Evolutionary conservation across 2,797 vertebrate genomes (phyloP), one percentile per base, ranked within the genome.

Genomic region (Salarias fasciatus): DNA sequence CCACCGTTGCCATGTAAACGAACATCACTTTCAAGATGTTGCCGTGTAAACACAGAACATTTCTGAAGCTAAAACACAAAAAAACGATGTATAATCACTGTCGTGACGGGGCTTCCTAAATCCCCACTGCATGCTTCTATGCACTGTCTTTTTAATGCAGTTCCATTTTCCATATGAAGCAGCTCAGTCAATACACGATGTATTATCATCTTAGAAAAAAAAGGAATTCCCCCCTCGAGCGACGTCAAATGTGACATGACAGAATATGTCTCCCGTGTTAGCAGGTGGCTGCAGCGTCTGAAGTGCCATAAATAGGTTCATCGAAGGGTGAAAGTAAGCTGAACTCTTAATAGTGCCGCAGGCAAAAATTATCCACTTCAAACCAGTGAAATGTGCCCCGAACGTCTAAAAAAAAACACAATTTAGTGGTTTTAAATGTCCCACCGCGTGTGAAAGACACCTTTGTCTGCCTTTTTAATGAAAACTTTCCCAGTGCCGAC

Each of bases 261-360:
- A 65, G 38, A 68, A 13, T 60, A 14, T 24, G 30, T 50, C 43
- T 60, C 24, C 30, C 11, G 13, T 44, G 52, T 44, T 18, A 46
- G 55, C 41, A 63, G 46, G 18, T 24, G 18, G 18, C 18, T 24
- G 18, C 18, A 3, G 18, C 18, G 24, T 24, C 18, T 24, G 24
- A 67, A 70, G 68, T 68, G 57, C 24, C 45, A 49, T n/a, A 38
- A 47, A 40, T 40, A 0, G 2, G 66, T 68, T 76, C 38, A 69
- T 50, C 41, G 53, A 41, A 72, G 57, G 67, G 79, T 63, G 56
- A 10, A 46, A 63, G 28, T 4, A 53, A 48, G 65, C n/a, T 69
- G 41, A 78, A 59, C 7, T 48, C 77, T 49, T 77, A 48, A 63
- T 45, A 14, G 31, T 48, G 65, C 71, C 42, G 51, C 48, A 47